These are phyloP conservation scores for Caenorhabditis zanzibari DNA, from an alignment of 2,888 invertebrate species.

Conservation along the genomic window DNA sequence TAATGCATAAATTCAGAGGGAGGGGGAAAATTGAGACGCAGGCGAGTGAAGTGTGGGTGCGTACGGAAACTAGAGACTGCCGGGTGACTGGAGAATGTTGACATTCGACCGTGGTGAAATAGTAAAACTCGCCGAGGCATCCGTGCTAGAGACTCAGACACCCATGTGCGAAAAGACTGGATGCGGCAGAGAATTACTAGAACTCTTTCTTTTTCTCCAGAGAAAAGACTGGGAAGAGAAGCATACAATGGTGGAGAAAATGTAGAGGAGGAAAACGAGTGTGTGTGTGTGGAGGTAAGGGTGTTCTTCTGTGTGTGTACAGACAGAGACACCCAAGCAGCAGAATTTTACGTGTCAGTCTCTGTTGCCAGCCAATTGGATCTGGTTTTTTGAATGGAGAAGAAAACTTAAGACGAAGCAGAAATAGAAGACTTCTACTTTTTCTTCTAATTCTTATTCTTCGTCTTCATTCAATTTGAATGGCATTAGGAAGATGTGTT, in stretches of 20 bases:
- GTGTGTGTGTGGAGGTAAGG: conserved; percentile 31
- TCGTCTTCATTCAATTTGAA: conserved; percentile 6
- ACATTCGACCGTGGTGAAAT: conserved; percentile 62
- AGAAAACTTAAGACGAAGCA: conserved; percentile 23
- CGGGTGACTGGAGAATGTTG: conserved; percentile 61
- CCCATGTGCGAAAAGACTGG: conserved; percentile 24
- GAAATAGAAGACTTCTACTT: conserved; percentile 34
- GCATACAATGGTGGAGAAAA: conserved; percentile 12
- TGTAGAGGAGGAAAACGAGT: conserved; percentile 20
- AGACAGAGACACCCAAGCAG: conserved; percentile 43
- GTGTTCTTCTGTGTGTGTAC: conserved; percentile 58
- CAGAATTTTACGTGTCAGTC: conserved; percentile 38
- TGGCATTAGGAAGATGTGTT: conserved; percentile 29
- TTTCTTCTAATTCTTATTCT: conserved; percentile 4
- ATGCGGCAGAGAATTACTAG: conserved; percentile 35
- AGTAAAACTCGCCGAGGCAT: conserved; percentile 39
- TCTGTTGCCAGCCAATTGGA: conserved; percentile 49
- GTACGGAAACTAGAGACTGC: conserved; percentile 54
- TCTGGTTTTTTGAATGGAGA: conserved; percentile 59
- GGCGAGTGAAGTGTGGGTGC: conserved; percentile 14
- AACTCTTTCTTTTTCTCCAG: not conserved
- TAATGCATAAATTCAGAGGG: conserved; percentile 42
- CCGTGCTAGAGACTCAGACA: conserved; percentile 29
- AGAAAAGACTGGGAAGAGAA: conserved; percentile 8
- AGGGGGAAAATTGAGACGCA: conserved; percentile 40